A percentile compares a stretch with the other conserved stretches of the same genome.
Conservation (phyloP, 2,888 invertebrate species). For the Acheta domesticus region DNA sequence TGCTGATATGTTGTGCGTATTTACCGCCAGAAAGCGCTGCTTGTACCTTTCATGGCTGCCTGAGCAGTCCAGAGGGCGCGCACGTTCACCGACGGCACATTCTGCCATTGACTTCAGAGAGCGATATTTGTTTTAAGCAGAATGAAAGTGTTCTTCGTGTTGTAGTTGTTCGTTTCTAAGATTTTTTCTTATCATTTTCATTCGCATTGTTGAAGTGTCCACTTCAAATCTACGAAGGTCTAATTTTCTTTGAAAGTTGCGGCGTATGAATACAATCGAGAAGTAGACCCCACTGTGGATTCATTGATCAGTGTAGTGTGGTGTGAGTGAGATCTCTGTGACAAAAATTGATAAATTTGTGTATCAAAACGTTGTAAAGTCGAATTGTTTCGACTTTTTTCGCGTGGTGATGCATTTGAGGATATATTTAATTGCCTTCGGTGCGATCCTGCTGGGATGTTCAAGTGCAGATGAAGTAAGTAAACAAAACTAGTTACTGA, state of each 20-base stretch:
- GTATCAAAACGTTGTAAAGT: conserved; percentile 35
- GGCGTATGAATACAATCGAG: conserved; percentile 28
- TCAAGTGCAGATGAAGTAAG: conserved; percentile 73
- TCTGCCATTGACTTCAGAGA: neutral
- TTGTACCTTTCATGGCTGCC: neutral
- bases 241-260: neutral
- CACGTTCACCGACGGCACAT: neutral
- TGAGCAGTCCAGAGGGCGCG: neutral
- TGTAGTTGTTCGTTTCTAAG: neutral
- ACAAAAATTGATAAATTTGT: conserved; percentile 34
- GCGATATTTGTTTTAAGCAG: neutral
- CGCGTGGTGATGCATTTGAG: conserved; percentile 69
- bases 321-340: conserved; percentile 33
- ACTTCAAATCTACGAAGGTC: neutral
- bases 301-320: conserved; percentile 36
- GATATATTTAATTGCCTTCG: conserved; percentile 70
- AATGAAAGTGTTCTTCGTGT: neutral
- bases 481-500: conserved; percentile 42
- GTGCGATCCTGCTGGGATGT: conserved; percentile 69
- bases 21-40: conserved; percentile 8
- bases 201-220: neutral
- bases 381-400: conserved; percentile 38
- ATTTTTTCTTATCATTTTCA: neutral
- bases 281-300: conserved; percentile 32
- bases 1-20: neutral